Base-by-base conservation (phyloP, 1,140 invertebrate genomes). In the Nixonia krombeini region DNA sequence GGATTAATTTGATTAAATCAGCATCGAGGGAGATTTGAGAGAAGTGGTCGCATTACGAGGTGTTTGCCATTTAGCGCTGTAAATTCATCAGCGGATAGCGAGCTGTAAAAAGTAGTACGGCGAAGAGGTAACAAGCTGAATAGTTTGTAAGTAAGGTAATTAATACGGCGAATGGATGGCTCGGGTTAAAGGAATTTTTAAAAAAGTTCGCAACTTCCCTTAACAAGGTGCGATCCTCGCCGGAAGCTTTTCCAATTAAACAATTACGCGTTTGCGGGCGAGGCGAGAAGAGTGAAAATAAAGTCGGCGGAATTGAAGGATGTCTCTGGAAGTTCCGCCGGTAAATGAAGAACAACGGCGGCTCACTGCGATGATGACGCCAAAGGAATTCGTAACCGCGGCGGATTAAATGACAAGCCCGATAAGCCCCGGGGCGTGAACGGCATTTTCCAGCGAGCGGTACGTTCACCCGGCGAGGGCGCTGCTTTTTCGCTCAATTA, bases 391-490 rank as follows among this genome's bases (percentile, higher is more conserved):
- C 40, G 45, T 26, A 31, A 58, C 37, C 17, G 46, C 37, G 44
- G 26, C 46, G 38, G 38, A 58, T 58, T 44, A 58, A 45, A 58
- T 44, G 55, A 49, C 26, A 58, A 44, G 40, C 28, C 37, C 37
- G 16, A 12, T 46, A 55, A 45, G 42, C 23, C 42, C 31, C 12
- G 26, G 25, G 21, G 55, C 55, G 45, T 58, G 55, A 16, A 28
- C 17, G 15, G 28, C 49, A 50, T 49, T 21, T 58, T 58, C 10
- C 49, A 58, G 31, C 21, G 21, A 21, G 21, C 21, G 6, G 2
- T 21, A 6, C 2, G 6, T 21, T 21, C n/a, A n/a, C 6, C 21
- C 21, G 2, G 21, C 2, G 6, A 6, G 6, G 6, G 2, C 6
- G 6, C 21, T 21, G 2, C 6, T 6, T 6, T 21, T 21, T 21